Conservation (phyloP, 1,140 invertebrate species). For the Spodoptera litura region DNA sequence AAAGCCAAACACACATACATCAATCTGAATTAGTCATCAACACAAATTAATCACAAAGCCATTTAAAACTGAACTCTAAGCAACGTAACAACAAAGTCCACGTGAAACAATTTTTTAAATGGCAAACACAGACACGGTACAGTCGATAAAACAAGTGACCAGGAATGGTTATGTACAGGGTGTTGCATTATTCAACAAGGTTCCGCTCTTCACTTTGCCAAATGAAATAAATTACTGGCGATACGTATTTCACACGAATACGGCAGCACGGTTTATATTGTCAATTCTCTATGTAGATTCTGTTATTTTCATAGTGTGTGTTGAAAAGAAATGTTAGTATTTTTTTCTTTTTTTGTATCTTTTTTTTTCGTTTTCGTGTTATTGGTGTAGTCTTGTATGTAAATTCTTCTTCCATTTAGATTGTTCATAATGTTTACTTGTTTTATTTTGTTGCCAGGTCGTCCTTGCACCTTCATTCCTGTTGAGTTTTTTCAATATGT, state of each 20-base stretch:
- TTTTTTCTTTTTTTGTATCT: background rate
- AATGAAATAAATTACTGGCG: conserved; percentile 40
- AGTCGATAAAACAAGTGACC: conserved; percentile 38
- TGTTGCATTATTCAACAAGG: conserved; percentile 33
- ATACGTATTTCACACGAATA: conserved; percentile 32
- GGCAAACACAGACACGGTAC: background rate
- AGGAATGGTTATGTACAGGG: conserved; percentile 6
- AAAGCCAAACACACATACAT: background rate
- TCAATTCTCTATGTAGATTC: conserved; percentile 36
- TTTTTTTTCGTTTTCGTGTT: background rate
- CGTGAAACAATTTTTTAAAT: conserved; percentile 18
- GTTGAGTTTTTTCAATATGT: too few relatives aligned
- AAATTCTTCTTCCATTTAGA: too few relatives aligned
- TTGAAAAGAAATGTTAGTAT: background rate
- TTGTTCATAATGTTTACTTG: too few relatives aligned
- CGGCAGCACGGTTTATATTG: conserved; percentile 20
- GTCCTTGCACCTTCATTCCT: too few relatives aligned
- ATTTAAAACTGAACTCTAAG: too few relatives aligned
- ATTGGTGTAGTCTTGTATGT: background rate
- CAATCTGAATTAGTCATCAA: too few relatives aligned
- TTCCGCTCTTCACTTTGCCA: conserved; percentile 35
- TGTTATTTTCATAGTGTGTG: conserved; percentile 30
- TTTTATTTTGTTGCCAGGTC: too few relatives aligned
- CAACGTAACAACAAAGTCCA: too few relatives aligned
- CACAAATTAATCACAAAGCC: too few relatives aligned